phyloP scores from a whole-genome alignment of 1,140 invertebrate genomes.

The Aphaenogaster ashmeadi region DNA sequence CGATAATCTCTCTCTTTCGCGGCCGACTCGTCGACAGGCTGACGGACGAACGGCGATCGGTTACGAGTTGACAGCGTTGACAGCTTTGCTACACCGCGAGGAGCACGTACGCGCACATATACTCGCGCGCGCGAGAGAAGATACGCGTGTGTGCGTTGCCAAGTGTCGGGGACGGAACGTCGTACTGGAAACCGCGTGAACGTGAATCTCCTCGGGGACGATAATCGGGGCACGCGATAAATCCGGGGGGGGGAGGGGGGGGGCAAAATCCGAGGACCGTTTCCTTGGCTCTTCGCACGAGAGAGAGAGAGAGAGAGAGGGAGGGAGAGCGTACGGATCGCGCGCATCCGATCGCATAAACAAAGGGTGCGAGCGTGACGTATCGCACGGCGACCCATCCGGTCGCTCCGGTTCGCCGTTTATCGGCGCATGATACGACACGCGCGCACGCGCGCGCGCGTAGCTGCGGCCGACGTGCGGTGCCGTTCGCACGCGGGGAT shows the following conservation, averaged over 20 bases:
- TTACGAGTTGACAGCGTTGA: constrained; percentile 44
- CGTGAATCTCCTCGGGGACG: background rate
- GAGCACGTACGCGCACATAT: background rate
- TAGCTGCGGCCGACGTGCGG: background rate
- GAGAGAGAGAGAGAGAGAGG: background rate
- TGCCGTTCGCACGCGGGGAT: constrained; percentile 4
- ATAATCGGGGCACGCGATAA: background rate
- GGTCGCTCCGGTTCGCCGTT: background rate
- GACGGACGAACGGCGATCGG: constrained; percentile 31
- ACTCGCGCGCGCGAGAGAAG: background rate
- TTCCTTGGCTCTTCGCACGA: background rate
- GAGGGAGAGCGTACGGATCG: background rate
- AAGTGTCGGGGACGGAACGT: background rate
- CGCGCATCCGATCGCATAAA: constrained; percentile 39
- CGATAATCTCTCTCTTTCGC: constrained; percentile 30
- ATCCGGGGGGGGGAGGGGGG: background rate
- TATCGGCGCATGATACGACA: background rate
- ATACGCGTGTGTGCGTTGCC: background rate
- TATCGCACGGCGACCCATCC: background rate
- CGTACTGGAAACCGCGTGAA: background rate
- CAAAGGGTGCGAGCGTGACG: constrained; percentile 20
- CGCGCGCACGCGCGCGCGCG: too few species aligned
- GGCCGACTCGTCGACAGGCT: background rate
- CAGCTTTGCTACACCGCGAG: constrained; percentile 36
- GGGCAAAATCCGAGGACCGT: background rate